These are phyloP conservation scores for Petrocephalus microphthalmus DNA, from an alignment of 2,113 vertebrate species.

Conservation along the genomic window DNA sequence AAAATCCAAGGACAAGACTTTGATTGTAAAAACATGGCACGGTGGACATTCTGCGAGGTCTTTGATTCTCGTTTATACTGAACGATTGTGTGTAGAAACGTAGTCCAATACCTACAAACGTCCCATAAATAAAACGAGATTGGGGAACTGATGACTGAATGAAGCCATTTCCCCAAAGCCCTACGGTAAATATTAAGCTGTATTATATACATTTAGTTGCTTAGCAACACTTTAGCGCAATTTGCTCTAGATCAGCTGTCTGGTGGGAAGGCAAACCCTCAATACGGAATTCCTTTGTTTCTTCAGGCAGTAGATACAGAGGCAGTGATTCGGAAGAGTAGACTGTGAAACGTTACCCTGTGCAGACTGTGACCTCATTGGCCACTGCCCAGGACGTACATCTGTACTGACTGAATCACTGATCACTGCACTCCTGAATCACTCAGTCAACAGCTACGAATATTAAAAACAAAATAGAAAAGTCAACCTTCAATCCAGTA, in stretches of 20 bases:
- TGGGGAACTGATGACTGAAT: not conserved
- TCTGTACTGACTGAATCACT: not conserved
- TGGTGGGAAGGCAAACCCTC: not conserved
- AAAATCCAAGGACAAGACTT: not conserved
- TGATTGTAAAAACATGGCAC: not conserved
- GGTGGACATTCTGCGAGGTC: not conserved
- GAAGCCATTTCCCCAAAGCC: not conserved
- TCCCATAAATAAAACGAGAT: not conserved
- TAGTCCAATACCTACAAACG: not conserved
- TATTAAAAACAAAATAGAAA: not conserved
- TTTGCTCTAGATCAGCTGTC: not conserved
- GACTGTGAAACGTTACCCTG: not conserved
- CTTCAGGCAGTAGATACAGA: not conserved
- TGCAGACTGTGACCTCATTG: constrained; percentile 15
- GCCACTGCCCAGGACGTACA: not conserved
- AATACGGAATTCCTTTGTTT: not conserved
- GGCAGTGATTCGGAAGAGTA: not conserved
- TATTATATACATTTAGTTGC: not conserved
- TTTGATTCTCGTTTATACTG: not conserved
- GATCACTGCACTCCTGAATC: not conserved
- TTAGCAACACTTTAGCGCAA: not conserved
- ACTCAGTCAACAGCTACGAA: too few relatives aligned
- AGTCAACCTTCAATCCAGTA: not conserved
- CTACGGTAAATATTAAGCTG: not conserved
- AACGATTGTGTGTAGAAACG: not conserved